These are phyloP conservation scores for Sebastes matsubarae DNA, from an alignment of 2,797 vertebrate species.

Conservation along the genomic window DNA sequence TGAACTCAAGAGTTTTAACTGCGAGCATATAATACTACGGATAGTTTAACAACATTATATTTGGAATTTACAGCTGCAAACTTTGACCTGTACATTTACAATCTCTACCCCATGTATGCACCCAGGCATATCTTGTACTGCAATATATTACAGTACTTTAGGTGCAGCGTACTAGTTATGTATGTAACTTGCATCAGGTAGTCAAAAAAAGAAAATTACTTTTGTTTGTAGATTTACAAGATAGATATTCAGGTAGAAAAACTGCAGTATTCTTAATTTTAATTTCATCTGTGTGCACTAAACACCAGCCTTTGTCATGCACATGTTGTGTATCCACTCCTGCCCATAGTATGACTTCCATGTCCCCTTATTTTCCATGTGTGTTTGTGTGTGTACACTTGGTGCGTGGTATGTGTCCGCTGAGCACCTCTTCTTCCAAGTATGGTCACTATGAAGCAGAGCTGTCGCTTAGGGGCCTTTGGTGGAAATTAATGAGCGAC, in stretches of 20 bases:
- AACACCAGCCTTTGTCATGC: not conserved
- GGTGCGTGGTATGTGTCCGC: slow-evolving; percentile 21
- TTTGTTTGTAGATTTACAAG: not conserved
- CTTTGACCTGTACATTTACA: not conserved
- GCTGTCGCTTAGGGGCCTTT: slow-evolving; percentile 89
- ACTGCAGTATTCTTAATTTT: not conserved
- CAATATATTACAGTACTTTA: not conserved
- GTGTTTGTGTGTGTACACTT: slow-evolving; percentile 4
- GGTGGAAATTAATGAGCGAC: slow-evolving; percentile 91
- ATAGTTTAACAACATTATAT: not conserved
- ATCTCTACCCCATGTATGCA: not conserved
- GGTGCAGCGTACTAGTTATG: not conserved
- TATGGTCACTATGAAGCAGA: slow-evolving; percentile 90
- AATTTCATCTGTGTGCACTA: not conserved
- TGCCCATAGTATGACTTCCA: not conserved
- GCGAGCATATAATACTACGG: not conserved
- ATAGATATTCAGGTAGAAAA: not conserved
- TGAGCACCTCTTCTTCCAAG: slow-evolving; percentile 87
- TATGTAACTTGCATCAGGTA: not conserved
- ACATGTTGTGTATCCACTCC: not conserved
- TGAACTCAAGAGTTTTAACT: slow-evolving; percentile 1
- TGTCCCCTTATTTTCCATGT: not conserved
- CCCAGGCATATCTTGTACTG: not conserved
- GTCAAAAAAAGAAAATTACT: not conserved
- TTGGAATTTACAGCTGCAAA: not conserved